phyloP scores from a whole-genome alignment of 2,113 vertebrate genomes.

The Stegastes partitus region DNA sequence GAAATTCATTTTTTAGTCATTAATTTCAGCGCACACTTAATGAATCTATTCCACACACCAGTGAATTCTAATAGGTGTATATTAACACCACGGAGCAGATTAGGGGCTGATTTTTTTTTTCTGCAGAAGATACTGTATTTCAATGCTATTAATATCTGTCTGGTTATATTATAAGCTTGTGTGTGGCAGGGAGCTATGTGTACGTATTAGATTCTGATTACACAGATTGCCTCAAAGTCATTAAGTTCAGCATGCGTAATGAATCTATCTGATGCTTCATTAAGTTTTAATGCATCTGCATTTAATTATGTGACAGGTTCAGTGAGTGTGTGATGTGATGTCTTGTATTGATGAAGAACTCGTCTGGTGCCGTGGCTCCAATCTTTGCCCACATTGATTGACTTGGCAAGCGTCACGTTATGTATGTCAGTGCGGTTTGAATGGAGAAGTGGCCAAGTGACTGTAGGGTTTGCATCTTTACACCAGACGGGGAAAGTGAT shows the following conservation, averaged over 20 bases:
- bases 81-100: conserved; percentile 38
- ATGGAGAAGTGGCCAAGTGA: background rate
- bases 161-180: conserved; percentile 27
- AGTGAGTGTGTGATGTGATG: conserved; percentile 42
- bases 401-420: background rate
- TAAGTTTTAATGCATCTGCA: conserved; percentile 53
- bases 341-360: conserved; percentile 33
- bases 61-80: conserved; percentile 30
- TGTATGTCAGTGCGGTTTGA: background rate
- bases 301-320: conserved; percentile 52
- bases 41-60: conserved; percentile 60
- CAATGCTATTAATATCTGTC: conserved; percentile 55
- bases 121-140: conserved; percentile 35
- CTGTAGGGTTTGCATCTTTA: background rate
- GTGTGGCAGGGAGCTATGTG: conserved; percentile 28
- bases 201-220: conserved; percentile 42
- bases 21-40: conserved; percentile 50
- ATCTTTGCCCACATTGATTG: conserved; percentile 37
- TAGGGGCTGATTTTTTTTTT: conserved; percentile 14
- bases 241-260: conserved; percentile 50
- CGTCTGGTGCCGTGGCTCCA: background rate
- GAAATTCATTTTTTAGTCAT: conserved; percentile 35
- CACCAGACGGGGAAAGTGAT: too few relatives aligned
- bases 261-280: conserved; percentile 57
- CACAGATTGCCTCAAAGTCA: conserved; percentile 42